Evolutionary conservation across 2,113 vertebrate species (phyloP).

Genomic region (Felis catus): F.catus_Fca126_mat1.0 CM031421.1:95108001-95108500

Average conservation of each 20-base stretch:
- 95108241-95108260: neutral
- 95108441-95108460: constrained; percentile 66
- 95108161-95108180: neutral
- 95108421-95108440: constrained; percentile 48
- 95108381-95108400: constrained; percentile 12
- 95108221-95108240: neutral
- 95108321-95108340: constrained; percentile 50
- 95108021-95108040: neutral
- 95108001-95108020: neutral
- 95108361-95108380: constrained; percentile 30
- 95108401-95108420: neutral
- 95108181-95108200: neutral
- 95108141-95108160: neutral
- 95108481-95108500: neutral
- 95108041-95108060: neutral
- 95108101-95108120: neutral
- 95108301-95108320: neutral
- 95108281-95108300: constrained; percentile 17
- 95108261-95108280: neutral
- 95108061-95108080: neutral
- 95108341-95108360: constrained; percentile 40
- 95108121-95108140: neutral
- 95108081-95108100: neutral
- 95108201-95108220: neutral
- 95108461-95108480: neutral